A percentile compares a stretch with the other conserved stretches of the same genome.
phyloP scores from a whole-genome alignment of 2,113 vertebrate species.

The Etheostoma cragini region DNA sequence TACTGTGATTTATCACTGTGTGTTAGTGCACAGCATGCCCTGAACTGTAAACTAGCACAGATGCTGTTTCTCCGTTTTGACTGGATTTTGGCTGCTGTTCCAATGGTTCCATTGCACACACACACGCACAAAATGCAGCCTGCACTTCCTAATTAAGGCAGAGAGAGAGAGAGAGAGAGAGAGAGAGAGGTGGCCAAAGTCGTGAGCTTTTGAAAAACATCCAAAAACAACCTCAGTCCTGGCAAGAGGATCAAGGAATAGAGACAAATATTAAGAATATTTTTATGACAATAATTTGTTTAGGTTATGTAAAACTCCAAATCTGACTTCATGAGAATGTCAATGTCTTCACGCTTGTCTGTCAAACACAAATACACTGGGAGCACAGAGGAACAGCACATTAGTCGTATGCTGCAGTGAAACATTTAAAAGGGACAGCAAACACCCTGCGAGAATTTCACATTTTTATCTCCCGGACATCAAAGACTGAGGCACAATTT shows the following conservation, averaged over 20 bases:
- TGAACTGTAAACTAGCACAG: constrained; percentile 43
- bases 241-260: not conserved
- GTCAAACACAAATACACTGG: not conserved
- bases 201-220: constrained; percentile 37
- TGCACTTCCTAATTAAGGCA: constrained; percentile 78
- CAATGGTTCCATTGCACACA: constrained; percentile 44
- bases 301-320: not conserved
- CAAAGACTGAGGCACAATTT: constrained; percentile 56
- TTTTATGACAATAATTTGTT: not conserved
- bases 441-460: constrained; percentile 35
- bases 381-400: not conserved
- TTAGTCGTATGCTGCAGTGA: constrained; percentile 4
- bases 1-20: not conserved
- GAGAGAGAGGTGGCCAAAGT: constrained; percentile 19
- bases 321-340: not conserved
- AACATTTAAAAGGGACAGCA: constrained; percentile 20
- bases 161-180: not conserved
- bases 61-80: constrained; percentile 45
- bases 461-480: constrained; percentile 62
- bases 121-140: constrained; percentile 38
- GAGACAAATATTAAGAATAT: constrained; percentile 1
- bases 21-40: not conserved
- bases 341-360: not conserved
- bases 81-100: constrained; percentile 45
- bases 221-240: constrained; percentile 52